These are phyloP conservation scores for Bombus waltoni DNA, from an alignment of 1,140 invertebrate species.

Conservation along the genomic window DNA sequence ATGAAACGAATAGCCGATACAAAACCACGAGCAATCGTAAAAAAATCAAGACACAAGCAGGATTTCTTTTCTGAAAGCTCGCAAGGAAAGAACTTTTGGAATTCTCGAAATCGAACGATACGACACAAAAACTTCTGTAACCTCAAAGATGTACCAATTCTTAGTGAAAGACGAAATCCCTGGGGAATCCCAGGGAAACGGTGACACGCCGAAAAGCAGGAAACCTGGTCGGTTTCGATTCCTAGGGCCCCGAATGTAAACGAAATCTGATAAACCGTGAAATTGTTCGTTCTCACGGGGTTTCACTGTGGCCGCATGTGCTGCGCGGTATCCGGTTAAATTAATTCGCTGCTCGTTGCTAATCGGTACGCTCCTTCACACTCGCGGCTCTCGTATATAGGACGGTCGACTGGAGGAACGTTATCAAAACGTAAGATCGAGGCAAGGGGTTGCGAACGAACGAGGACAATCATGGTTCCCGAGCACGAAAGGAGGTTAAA, in stretches of 20 bases:
- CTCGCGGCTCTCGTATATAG: not conserved
- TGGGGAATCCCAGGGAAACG: not conserved
- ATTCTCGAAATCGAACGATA: not conserved
- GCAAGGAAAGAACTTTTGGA: not conserved
- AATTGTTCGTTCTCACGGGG: slow-evolving; percentile 41
- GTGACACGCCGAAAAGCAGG: not conserved
- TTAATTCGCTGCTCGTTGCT: slow-evolving; percentile 47
- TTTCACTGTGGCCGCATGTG: not conserved
- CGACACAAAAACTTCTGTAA: not conserved
- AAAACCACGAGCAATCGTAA: not conserved
- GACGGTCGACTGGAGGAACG: too few relatives aligned
- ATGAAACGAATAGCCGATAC: not conserved
- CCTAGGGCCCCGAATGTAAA: not conserved
- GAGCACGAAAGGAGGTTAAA: not conserved
- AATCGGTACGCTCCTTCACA: slow-evolving; percentile 26
- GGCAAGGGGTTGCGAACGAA: not conserved
- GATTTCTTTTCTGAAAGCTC: not conserved
- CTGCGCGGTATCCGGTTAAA: slow-evolving; percentile 27
- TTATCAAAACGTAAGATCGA: slow-evolving; percentile 18
- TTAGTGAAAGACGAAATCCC: not conserved
- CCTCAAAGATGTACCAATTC: too few relatives aligned
- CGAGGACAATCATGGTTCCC: not conserved
- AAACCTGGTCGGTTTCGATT: not conserved
- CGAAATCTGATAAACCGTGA: slow-evolving; percentile 43
- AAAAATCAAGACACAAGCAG: too few relatives aligned